Percentiles rank a stretch among this genome's conserved stretches.
phyloP scores from a whole-genome alignment of 2,797 vertebrate species.

The Gouania willdenowi region DNA sequence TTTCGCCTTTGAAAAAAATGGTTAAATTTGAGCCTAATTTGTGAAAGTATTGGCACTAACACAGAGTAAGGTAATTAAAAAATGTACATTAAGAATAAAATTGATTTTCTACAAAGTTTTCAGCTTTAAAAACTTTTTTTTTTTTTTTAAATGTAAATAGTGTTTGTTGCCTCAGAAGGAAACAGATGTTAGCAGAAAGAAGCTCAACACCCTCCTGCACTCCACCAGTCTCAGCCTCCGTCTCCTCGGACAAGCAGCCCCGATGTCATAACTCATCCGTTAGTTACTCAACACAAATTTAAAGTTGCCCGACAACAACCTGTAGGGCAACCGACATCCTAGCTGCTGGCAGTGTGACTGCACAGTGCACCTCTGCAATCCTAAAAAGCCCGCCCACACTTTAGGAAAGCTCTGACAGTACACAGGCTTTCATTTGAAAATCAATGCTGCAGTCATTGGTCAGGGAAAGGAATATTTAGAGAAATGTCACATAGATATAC shows the following conservation, averaged over 20 bases:
- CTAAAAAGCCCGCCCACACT: too few species aligned
- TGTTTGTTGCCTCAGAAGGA: slow-evolving; percentile 20
- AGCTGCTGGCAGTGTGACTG: slow-evolving; percentile 61
- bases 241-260: slow-evolving; percentile 60
- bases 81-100: too few species aligned
- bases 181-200: slow-evolving; percentile 43
- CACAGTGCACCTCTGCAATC: slow-evolving; percentile 37
- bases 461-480: slow-evolving; percentile 30
- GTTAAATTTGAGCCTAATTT: too few species aligned
- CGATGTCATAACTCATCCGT: slow-evolving; percentile 75
- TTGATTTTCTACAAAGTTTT: too few species aligned
- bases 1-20: too few species aligned
- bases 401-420: slow-evolving; percentile 19
- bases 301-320: slow-evolving; percentile 67
- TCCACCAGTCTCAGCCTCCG: slow-evolving; percentile 50
- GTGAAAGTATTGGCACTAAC: too few species aligned
- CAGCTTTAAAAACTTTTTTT: too few species aligned
- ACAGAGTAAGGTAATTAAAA: too few species aligned
- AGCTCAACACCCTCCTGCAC: slow-evolving; percentile 29
- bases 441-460: slow-evolving; percentile 1
- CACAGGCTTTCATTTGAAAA: neutral
- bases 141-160: too few species aligned
- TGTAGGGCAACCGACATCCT: slow-evolving; percentile 68
- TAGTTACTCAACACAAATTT: slow-evolving; percentile 74
- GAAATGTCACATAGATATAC: slow-evolving; percentile 25